Evolutionary conservation across 2,797 vertebrate species (phyloP).

Genomic region (Hydrolagus colliei): DNA sequence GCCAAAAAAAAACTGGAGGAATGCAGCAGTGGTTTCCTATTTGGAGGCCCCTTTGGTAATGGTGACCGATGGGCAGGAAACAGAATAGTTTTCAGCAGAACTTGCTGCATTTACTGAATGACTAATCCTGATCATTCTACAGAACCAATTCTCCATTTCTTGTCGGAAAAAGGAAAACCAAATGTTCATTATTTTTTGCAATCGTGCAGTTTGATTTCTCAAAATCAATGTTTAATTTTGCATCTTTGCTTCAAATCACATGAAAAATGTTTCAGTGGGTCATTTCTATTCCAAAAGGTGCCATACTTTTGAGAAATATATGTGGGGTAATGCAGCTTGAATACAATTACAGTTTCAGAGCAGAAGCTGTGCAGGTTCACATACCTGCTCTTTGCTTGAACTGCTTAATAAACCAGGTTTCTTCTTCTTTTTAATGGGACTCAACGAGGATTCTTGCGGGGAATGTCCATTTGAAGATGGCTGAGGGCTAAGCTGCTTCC

Average conservation of each 20-base stretch:
- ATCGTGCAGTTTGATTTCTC: neutral
- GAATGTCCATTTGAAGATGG: conserved; percentile 97
- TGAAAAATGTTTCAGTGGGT: neutral
- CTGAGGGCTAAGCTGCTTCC: conserved; percentile 87
- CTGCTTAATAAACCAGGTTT: conserved; percentile 83
- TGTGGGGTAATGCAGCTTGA: conserved; percentile 23
- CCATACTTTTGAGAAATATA: neutral
- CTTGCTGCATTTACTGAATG: neutral
- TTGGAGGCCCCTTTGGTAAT: no score
- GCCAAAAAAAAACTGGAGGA: neutral
- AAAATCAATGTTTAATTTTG: neutral
- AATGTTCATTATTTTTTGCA: neutral
- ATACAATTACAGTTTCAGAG: conserved; percentile 22
- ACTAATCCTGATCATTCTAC: neutral
- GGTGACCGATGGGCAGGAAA: no score
- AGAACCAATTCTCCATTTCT: no score
- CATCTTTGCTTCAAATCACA: neutral
- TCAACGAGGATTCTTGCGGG: conserved; percentile 84
- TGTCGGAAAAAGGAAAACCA: neutral
- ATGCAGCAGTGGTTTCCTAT: no score
- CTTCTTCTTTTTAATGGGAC: conserved; percentile 96
- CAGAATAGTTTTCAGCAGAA: neutral
- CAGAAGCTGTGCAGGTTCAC: conserved; percentile 27
- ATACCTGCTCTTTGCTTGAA: conserved; percentile 93
- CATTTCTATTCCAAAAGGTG: neutral